These are phyloP conservation scores for Helobdella robusta DNA, from an alignment of 2,888 invertebrate genomes.

Conservation along the genomic window DNA sequence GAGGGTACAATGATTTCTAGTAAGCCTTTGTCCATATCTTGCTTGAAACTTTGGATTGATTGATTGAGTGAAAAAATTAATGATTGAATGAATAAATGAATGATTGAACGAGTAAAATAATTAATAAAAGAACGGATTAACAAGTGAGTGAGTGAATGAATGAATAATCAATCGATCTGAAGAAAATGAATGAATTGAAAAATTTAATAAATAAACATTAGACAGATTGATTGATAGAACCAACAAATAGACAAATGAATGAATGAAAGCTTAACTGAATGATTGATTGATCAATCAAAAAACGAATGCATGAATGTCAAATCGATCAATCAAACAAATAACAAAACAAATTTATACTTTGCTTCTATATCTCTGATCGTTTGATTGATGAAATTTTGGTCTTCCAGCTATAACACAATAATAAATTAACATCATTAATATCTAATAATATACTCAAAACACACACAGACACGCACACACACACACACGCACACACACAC, in stretches of 20 bases:
- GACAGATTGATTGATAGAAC: not conserved
- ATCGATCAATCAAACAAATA: not conserved
- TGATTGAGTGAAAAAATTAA: not conserved
- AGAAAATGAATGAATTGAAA: no score
- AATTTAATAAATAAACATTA: no score
- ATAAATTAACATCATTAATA: not conserved
- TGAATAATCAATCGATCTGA: no score
- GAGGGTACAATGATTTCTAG: slow-evolving; percentile 82
- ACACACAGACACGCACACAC: no score
- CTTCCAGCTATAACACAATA: slow-evolving; percentile 21
- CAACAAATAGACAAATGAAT: not conserved
- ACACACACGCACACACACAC: no score
- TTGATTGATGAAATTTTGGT: slow-evolving; percentile 25
- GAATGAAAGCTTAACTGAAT: not conserved
- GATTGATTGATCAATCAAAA: not conserved
- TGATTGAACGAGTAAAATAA: not conserved
- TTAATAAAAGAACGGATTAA: not conserved
- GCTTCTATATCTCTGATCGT: slow-evolving; percentile 22
- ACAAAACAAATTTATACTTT: not conserved
- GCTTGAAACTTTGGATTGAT: slow-evolving; percentile 21
- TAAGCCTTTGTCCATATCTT: slow-evolving; percentile 66
- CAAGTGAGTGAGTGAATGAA: no score
- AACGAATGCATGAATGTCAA: not conserved
- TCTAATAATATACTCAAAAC: not conserved
- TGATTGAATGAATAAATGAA: not conserved